Conservation (phyloP, 2,888 invertebrate species). For the Ametastegia equiseti region DNA sequence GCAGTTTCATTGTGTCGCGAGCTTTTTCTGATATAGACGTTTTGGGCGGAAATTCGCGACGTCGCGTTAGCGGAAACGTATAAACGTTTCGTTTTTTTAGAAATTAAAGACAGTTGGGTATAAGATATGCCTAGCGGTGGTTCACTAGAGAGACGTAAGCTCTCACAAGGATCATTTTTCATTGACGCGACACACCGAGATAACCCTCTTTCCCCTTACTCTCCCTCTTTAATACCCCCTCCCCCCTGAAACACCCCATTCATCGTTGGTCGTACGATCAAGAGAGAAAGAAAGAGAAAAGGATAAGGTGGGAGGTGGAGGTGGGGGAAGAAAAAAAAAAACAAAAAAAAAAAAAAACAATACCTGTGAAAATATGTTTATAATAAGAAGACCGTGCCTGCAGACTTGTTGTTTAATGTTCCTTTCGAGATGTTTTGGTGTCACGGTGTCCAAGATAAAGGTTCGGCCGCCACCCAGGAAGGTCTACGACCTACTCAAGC, state of each 20-base stretch:
- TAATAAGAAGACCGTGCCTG: slow-evolving; percentile 62
- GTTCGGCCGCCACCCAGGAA: slow-evolving; percentile 63
- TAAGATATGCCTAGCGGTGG: slow-evolving; percentile 55
- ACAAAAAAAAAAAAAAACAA: slow-evolving; percentile 63
- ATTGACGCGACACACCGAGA: slow-evolving; percentile 64
- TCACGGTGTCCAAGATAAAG: slow-evolving; percentile 64
- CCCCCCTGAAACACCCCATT: slow-evolving; percentile 29
- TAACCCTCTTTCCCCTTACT: slow-evolving; percentile 56
- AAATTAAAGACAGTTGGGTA: slow-evolving; percentile 58
- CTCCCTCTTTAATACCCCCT: slow-evolving; percentile 48
- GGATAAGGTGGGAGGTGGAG: not conserved
- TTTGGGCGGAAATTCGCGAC: too few relatives aligned
- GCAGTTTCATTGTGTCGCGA: too few relatives aligned
- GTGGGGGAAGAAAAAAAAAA: slow-evolving; percentile 54
- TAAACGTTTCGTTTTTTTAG: not conserved
- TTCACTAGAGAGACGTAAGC: slow-evolving; percentile 57
- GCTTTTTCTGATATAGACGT: too few relatives aligned
- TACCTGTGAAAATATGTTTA: slow-evolving; percentile 63
- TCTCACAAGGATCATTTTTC: slow-evolving; percentile 72
- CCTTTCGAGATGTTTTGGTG: slow-evolving; percentile 67
- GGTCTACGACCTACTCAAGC: slow-evolving; percentile 48
- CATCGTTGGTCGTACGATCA: slow-evolving; percentile 4
- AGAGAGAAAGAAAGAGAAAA: not conserved
- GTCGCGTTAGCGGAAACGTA: too few relatives aligned
- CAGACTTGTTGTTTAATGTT: slow-evolving; percentile 68